Percentiles rank a stretch among this genome's conserved stretches.
Conservation (phyloP, 2,888 invertebrate species). For the Prosapia bicincta region DNA sequence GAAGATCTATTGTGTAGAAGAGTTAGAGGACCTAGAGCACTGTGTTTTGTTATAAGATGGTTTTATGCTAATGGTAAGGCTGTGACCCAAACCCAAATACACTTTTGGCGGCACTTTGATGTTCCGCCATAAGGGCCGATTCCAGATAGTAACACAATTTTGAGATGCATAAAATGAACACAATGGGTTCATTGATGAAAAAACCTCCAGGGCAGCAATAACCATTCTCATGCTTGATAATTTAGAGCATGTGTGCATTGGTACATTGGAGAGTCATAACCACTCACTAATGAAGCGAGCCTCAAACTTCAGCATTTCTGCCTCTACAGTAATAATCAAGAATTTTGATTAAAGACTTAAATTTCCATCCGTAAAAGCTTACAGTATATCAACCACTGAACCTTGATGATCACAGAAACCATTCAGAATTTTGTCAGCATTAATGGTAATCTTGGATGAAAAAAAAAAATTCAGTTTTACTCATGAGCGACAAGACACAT, state of each 20-base stretch:
- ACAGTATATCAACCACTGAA: background rate
- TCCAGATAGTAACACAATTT: background rate
- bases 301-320: background rate
- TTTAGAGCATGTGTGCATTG: background rate
- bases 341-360: background rate
- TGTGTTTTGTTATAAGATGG: background rate
- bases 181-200: no score
- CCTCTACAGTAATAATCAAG: background rate
- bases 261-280: background rate
- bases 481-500: no score
- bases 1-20: background rate
- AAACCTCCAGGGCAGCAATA: background rate
- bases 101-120: background rate
- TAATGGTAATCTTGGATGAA: conserved; percentile 6
- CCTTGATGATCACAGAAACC: background rate
- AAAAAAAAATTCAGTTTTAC: no score
- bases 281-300: background rate
- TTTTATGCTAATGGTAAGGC: background rate
- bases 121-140: background rate
- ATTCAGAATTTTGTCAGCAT: conserved; percentile 2
- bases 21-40: background rate
- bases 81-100: background rate
- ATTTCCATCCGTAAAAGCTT: background rate
- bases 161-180: no score
- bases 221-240: background rate